Conservation (phyloP, 2,113 vertebrate genomes). For the Genyomyrus donnyi region DNA sequence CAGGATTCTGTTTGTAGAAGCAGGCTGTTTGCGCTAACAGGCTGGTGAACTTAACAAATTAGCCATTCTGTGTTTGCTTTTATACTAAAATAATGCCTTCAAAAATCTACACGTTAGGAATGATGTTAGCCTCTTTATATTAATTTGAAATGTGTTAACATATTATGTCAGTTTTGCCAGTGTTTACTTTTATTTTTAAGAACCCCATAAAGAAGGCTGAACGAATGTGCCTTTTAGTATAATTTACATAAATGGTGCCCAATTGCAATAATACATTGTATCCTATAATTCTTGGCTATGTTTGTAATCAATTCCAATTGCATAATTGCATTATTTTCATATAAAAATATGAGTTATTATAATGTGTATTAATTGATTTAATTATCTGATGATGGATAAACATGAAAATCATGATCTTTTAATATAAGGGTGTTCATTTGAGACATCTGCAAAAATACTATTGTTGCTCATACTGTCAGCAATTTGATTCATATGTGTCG, state of each 20-base stretch:
- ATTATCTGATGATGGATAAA: background rate
- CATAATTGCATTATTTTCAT: background rate
- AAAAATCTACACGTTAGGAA: background rate
- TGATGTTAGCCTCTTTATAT: background rate
- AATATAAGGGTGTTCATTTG: background rate
- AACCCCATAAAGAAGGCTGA: background rate
- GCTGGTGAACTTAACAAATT: background rate
- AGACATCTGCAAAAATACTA: background rate
- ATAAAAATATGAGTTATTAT: background rate
- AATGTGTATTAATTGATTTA: background rate
- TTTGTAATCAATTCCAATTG: background rate
- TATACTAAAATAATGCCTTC: background rate
- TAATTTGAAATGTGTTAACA: background rate
- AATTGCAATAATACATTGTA: background rate
- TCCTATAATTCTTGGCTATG: background rate
- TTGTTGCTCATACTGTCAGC: background rate
- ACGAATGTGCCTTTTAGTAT: background rate
- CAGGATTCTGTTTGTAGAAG: background rate
- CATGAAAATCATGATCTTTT: background rate
- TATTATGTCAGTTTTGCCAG: background rate
- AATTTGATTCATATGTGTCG: background rate
- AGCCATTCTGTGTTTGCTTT: background rate
- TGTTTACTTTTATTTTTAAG: background rate
- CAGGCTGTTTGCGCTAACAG: background rate
- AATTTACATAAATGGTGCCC: background rate